Conservation (phyloP, 92 coral and sea anemone genomes). For the Porites lobata region DNA sequence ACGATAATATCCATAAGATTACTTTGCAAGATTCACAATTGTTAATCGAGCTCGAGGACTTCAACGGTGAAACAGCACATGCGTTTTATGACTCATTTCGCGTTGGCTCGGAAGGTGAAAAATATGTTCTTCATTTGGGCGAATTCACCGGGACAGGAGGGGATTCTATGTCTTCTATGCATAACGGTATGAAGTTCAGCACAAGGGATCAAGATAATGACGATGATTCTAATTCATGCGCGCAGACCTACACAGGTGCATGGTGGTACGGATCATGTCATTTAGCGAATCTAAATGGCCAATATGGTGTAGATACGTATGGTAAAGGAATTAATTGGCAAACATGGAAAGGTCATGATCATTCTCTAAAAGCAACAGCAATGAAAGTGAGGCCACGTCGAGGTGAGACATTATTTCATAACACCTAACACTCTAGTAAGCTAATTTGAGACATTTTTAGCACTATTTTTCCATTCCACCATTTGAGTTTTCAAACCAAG, state of each 20-base stretch:
- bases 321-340: constrained; percentile 35
- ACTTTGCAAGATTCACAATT: constrained; percentile 37
- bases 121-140: constrained; percentile 37
- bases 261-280: constrained; percentile 72
- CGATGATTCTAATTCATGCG: neutral
- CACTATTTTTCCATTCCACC: no score
- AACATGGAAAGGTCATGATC: neutral
- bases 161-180: constrained; percentile 40
- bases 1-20: constrained; percentile 55
- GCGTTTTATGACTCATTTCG: constrained; percentile 51
- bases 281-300: constrained; percentile 64
- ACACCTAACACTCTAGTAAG: no score
- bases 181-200: constrained; percentile 50
- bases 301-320: neutral
- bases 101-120: constrained; percentile 22
- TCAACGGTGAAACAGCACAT: constrained; percentile 15
- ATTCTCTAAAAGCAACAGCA: constrained; percentile 38
- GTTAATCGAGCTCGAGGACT: constrained; percentile 57
- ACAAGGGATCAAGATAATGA: constrained; percentile 69
- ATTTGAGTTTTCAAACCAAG: no score
- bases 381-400: constrained; percentile 59
- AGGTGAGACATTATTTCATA: neutral
- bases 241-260: constrained; percentile 7
- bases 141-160: constrained; percentile 60
- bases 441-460: no score